phyloP scores from a whole-genome alignment of 2,888 invertebrate species.

The Andrena camellia region DNA sequence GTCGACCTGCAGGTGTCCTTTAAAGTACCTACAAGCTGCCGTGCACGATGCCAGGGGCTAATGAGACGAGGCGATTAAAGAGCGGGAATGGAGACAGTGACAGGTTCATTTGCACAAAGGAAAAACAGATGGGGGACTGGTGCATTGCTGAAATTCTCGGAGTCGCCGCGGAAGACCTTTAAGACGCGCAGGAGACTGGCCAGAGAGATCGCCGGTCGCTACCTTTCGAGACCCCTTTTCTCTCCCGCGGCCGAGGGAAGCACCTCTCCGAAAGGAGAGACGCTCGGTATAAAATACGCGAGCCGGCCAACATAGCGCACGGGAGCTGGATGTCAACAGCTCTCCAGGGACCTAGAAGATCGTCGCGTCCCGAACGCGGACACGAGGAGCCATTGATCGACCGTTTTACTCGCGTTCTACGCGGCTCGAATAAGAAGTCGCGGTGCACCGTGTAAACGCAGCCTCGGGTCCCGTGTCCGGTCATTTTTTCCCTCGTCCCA shows the following conservation, averaged over 20 bases:
- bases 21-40: neutral
- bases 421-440: conserved; percentile 71
- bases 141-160: conserved; percentile 34
- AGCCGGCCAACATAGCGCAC: conserved; percentile 68
- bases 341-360: conserved; percentile 72
- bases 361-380: conserved; percentile 38
- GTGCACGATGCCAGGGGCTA: neutral
- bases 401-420: conserved; percentile 69
- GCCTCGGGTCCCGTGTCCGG: conserved; percentile 16
- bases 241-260: conserved; percentile 33
- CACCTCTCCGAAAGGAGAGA: conserved; percentile 55
- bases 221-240: conserved; percentile 38
- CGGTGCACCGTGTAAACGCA: neutral
- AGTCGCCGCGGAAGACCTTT: conserved; percentile 42
- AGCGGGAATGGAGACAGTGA: conserved; percentile 28
- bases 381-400: conserved; percentile 55
- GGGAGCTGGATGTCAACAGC: conserved; percentile 72
- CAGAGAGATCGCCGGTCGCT: conserved; percentile 38
- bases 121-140: conserved; percentile 23
- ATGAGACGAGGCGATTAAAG: conserved; percentile 14
- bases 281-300: conserved; percentile 57
- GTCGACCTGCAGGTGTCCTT: neutral
- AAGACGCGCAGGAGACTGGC: conserved; percentile 17
- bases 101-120: conserved; percentile 39
- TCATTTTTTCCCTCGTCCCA: conserved; percentile 33